Percentiles rank a stretch among this genome's conserved stretches.
Conservation (phyloP, 1,140 invertebrate species). For the Anoplophora glabripennis region DNA sequence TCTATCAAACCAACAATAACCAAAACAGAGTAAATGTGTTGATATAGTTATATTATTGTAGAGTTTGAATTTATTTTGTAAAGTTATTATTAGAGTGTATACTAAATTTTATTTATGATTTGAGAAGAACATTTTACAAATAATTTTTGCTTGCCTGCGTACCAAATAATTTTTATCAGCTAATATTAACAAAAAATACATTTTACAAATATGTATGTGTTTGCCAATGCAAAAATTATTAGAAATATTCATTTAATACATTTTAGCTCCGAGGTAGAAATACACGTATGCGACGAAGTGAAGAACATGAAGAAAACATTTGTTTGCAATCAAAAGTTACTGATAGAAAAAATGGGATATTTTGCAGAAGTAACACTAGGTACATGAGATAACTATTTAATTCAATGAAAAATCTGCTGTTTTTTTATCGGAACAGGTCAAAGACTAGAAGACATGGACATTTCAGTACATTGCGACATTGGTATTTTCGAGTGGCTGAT, state of each 20-base stretch:
- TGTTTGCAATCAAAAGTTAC: conserved; percentile 76
- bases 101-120: too few relatives aligned
- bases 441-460: conserved; percentile 90
- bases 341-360: conserved; percentile 91
- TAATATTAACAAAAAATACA: too few relatives aligned
- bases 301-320: conserved; percentile 86
- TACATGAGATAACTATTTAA: conserved; percentile 21
- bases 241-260: neutral
- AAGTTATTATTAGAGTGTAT: too few relatives aligned
- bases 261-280: conserved; percentile 75
- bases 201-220: too few relatives aligned
- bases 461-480: conserved; percentile 94
- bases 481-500: conserved; percentile 95
- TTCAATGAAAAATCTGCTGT: neutral
- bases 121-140: too few relatives aligned
- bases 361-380: conserved; percentile 84
- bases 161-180: too few relatives aligned
- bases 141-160: too few relatives aligned
- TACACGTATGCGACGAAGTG: conserved; percentile 84
- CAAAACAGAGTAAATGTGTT: conserved; percentile 27
- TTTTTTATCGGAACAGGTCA: conserved; percentile 54
- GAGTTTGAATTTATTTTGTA: too few relatives aligned
- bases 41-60: too few relatives aligned
- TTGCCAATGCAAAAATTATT: too few relatives aligned
- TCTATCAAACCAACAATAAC: conserved; percentile 12